Evolutionary conservation across 2,113 vertebrate species (phyloP).

Genomic region (Egretta garzetta): DNA sequence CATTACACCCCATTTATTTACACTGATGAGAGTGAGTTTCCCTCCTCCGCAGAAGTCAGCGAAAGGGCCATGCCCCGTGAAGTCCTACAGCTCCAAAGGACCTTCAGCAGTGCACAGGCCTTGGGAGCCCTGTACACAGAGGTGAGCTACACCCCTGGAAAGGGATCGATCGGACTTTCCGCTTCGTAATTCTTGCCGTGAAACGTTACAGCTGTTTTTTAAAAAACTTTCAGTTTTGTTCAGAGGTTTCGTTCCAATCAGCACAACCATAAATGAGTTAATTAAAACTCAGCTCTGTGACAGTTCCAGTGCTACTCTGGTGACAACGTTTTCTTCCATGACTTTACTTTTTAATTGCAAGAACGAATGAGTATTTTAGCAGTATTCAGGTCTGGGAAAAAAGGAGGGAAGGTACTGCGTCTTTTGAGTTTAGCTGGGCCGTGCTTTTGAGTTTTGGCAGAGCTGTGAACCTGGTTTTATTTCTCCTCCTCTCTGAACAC

Average conservation of each 20-base stretch:
- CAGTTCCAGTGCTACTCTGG: not conserved
- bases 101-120: not conserved
- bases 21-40: not conserved
- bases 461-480: constrained; percentile 45
- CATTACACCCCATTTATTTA: fast-evolving
- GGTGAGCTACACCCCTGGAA: not conserved
- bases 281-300: not conserved
- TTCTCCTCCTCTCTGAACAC: constrained; percentile 35
- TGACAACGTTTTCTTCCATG: not conserved
- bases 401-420: not conserved
- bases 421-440: not conserved
- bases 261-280: not conserved
- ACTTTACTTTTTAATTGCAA: not conserved
- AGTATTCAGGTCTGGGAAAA: not conserved
- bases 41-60: not conserved
- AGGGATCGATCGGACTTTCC: not conserved
- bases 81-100: not conserved
- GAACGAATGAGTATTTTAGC: not conserved
- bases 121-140: not conserved
- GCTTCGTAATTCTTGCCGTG: not conserved
- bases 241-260: not conserved
- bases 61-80: not conserved
- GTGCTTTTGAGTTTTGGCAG: not conserved
- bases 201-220: constrained; percentile 22
- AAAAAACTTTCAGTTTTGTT: not conserved